Base-by-base conservation (phyloP, 1,140 invertebrate genomes). In the Heliconius hermathena region DNA sequence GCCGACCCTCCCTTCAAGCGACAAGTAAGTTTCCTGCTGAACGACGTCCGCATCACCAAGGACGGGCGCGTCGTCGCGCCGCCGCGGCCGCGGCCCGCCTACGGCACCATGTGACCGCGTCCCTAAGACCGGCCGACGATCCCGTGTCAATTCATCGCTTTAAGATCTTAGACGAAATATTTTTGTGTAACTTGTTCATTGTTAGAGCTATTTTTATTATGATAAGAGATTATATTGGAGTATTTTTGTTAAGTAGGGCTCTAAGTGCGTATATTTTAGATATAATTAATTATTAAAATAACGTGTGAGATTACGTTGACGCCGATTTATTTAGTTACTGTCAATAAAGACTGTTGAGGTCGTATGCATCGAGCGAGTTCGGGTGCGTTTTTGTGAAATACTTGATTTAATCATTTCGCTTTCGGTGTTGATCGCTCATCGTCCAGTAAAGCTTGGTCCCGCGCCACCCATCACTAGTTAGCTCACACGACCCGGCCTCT, bases 11-110 rank as follows among this genome's bases (percentile, higher is more conserved):
- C 92, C 88, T 96, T 96, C 95, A 97, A 96, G 95, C 96, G 96
- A 93, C 96, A 97, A 97, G 97, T 97, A 97, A 97, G 97, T 97
- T 96, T 96, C 96, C 95, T 96, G 95, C 96, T 96, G 95, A 96
- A 96, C 96, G 96, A 97, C 95, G 96, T 96, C 92, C 96, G 95
- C 94, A 95, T 96, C 95, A 95, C 96, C 95, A 96, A 96, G 95
- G 96, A 96, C 94, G 96, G 96, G 91, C 95, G 95, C 89, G 92
- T 93, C 89, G 94, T 87, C 86, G 87, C 90, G 88, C 88, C 89
- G 79, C 90, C 89, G 79, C 83, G 83, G 81, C 82, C 83, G 84
- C 87, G 86, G 78, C 22, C 71, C 71, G 29, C 46, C 49, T 91
- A 87, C 86, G 92, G 88, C 86, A 92, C 92, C 87, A 92, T 93